A percentile compares a stretch with the other conserved stretches of the same genome.
Evolutionary conservation across 2,113 vertebrate genomes (phyloP).

Genomic region (Progne subis): DNA sequence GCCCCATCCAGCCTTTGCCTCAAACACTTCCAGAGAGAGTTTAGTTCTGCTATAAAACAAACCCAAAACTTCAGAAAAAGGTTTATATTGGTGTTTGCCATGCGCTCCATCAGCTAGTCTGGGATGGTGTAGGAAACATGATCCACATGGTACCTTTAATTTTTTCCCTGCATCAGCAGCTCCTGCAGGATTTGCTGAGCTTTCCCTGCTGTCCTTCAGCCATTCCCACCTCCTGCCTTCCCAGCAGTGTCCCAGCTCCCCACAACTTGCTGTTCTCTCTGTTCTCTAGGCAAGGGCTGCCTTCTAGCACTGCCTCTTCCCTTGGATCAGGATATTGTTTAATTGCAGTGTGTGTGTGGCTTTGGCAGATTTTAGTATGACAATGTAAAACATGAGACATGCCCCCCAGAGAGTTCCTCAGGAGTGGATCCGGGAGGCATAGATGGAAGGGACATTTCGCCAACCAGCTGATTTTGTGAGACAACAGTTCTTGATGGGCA

Average conservation of each 20-base stretch:
- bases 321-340: background rate
- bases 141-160: background rate
- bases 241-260: background rate
- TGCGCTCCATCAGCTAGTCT: background rate
- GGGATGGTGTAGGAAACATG: background rate
- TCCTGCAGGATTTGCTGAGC: slow-evolving; percentile 10
- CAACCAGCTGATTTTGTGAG: background rate
- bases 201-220: background rate
- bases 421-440: background rate
- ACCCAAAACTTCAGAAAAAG: background rate
- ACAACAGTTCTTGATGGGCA: background rate
- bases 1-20: background rate
- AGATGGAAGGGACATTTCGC: background rate
- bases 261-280: background rate
- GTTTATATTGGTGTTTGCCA: background rate
- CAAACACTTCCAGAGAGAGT: background rate
- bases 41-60: background rate
- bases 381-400: background rate
- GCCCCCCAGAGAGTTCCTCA: background rate
- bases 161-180: background rate
- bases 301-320: background rate
- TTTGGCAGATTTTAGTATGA: background rate
- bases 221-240: background rate
- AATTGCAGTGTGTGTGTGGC: background rate
- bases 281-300: background rate